A percentile compares a stretch with the other conserved stretches of the same genome.
phyloP scores from a whole-genome alignment of 2,113 vertebrate species.

The Neotragus moschatus region DNA sequence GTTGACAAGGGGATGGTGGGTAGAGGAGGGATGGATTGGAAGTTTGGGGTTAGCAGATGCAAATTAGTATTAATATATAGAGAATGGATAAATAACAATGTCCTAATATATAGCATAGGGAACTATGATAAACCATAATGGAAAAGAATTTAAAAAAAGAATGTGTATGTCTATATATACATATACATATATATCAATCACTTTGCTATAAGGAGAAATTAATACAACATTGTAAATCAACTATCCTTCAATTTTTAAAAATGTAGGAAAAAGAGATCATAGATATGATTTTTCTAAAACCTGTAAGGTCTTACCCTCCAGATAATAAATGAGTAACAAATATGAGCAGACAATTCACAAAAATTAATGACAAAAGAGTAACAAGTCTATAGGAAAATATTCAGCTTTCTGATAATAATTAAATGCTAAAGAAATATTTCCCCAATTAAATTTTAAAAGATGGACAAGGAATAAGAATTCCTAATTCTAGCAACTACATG shows the following conservation, averaged over 20 bases:
- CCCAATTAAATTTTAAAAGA: neutral
- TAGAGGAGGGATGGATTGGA: neutral
- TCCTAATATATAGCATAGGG: neutral
- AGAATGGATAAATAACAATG: neutral
- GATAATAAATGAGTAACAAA: neutral
- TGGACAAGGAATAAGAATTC: neutral
- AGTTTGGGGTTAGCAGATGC: neutral
- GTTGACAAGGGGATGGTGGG: neutral
- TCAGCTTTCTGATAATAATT: neutral
- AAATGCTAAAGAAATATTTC: conserved; percentile 6
- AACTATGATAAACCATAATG: neutral
- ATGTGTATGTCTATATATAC: neutral
- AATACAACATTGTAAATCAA: neutral
- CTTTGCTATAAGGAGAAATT: neutral
- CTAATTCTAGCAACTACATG: neutral
- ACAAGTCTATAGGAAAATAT: neutral
- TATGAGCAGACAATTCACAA: neutral
- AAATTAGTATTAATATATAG: neutral
- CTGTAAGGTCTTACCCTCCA: neutral
- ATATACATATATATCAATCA: neutral
- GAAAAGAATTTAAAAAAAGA: neutral
- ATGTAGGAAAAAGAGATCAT: neutral
- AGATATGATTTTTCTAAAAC: neutral
- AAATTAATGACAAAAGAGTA: conserved; percentile 2
- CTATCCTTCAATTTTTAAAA: neutral